These are phyloP conservation scores for Minunthozetes semirufus DNA, from an alignment of 2,888 invertebrate species.

Conservation along the genomic window DNA sequence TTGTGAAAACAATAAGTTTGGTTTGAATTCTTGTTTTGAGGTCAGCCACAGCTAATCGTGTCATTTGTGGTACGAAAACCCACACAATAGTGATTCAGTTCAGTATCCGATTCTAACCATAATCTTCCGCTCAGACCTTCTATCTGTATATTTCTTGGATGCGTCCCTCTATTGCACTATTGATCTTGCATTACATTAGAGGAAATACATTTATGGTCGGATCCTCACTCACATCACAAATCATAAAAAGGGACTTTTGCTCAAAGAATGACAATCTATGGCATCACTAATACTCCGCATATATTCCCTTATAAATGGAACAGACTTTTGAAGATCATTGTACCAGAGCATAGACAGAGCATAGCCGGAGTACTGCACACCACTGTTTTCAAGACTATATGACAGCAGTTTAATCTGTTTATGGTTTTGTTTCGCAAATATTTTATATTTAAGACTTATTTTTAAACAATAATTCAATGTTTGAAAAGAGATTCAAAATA, in stretches of 20 bases:
- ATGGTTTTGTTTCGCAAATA: too few relatives aligned
- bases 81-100: slow-evolving; percentile 21
- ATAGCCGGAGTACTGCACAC: too few relatives aligned
- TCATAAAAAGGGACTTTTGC: neutral
- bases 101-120: neutral
- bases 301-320: neutral
- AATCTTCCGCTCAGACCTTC: slow-evolving; percentile 9
- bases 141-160: neutral
- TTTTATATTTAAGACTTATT: too few relatives aligned
- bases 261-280: neutral
- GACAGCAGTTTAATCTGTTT: too few relatives aligned
- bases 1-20: neutral
- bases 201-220: slow-evolving; percentile 20
- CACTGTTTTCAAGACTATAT: too few relatives aligned
- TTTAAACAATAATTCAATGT: too few relatives aligned
- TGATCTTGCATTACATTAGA: slow-evolving; percentile 18
- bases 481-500: too few relatives aligned
- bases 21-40: neutral
- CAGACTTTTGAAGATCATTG: neutral
- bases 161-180: neutral
- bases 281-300: neutral
- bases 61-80: slow-evolving; percentile 1
- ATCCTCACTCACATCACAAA: neutral
- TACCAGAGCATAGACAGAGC: neutral
- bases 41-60: slow-evolving; percentile 12